Base-by-base conservation (phyloP, 2,797 vertebrate species). In the Vespertilio murinus region DNA sequence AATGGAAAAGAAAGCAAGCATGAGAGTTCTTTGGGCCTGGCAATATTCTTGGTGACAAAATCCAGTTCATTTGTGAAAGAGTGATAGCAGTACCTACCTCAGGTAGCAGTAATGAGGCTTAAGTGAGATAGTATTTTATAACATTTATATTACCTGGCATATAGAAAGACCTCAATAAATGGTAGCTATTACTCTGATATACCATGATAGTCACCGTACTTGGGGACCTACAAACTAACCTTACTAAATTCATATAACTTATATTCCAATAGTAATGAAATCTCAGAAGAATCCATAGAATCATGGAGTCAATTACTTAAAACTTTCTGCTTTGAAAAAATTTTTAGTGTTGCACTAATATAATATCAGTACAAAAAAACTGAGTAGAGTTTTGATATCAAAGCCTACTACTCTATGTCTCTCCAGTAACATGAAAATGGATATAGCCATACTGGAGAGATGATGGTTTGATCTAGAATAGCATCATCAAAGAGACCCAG, bases 11-110 rank as follows among this genome's bases (percentile, higher is more conserved):
- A 42, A 90, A 71, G 47, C 2, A 81, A 45, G 35, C 42, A 52
- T 54, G 33, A 82, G 33, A 82, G 14, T 81, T 82, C 59, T 85
- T 14, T 78, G n/a, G 78, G 38, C 61, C 65, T 95, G 20, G 16
- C 89, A 84, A 78, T 80, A 59, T 88, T 67, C 33, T 45, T 84
- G 17, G 23, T 75, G 88, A 95, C n/a, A 87, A 94, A 94, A 95
- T 54, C 54, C 92, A 95, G 40, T 52, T 94, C 80, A 88, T 40
- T 30, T 87, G 65, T 47, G 47, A 92, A 96, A 70, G 3, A 40
- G 11, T 82, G 35, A 64, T 33, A 28, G 2, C 6, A 92, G 28
- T 87, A 95, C 80, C 91, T 96, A 95, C 79, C 67, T 91, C 81
- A n/a, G 61, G n/a, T 40, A 59, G 69, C 35, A 83, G 28, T 23